phyloP scores from a whole-genome alignment of 1,140 invertebrate genomes.

The Lepidurus apus region DNA sequence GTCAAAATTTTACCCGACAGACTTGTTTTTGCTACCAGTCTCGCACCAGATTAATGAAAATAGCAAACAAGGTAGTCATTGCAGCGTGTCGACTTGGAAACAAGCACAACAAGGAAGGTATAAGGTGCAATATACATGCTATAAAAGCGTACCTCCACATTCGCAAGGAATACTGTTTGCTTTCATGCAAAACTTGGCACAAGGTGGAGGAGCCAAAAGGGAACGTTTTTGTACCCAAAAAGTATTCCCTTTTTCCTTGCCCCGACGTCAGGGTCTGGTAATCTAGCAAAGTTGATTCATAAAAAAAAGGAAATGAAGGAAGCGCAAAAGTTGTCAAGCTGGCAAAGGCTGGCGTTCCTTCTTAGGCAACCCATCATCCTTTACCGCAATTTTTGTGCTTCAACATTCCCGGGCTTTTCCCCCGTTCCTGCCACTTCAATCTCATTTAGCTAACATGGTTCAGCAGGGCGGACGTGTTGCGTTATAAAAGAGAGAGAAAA shows the following conservation, averaged over 20 bases:
- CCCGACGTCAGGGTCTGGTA: not conserved
- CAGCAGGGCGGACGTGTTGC: constrained; percentile 17
- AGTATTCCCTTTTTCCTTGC: not conserved
- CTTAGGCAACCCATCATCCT: not conserved
- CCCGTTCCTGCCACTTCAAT: not conserved
- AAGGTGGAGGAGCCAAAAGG: not conserved
- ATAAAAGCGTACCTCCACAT: not conserved
- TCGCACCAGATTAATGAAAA: constrained; percentile 9
- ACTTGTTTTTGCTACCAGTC: not conserved
- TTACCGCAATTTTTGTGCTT: not conserved
- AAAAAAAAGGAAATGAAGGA: not conserved
- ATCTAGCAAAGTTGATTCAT: not conserved
- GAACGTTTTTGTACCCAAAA: not conserved
- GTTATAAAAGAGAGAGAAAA: not conserved
- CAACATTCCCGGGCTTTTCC: not conserved
- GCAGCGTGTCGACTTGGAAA: constrained; percentile 7
- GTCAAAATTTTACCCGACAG: not conserved
- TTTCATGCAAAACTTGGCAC: not conserved
- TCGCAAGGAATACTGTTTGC: not conserved
- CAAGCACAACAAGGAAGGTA: not conserved
- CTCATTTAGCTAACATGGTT: constrained; percentile 15
- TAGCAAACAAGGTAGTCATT: not conserved
- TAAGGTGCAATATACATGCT: not conserved
- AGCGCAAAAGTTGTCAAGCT: not conserved
- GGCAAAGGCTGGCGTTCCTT: not conserved